Conservation (phyloP, 2,888 invertebrate genomes). For the Dryococelus australis region DNA sequence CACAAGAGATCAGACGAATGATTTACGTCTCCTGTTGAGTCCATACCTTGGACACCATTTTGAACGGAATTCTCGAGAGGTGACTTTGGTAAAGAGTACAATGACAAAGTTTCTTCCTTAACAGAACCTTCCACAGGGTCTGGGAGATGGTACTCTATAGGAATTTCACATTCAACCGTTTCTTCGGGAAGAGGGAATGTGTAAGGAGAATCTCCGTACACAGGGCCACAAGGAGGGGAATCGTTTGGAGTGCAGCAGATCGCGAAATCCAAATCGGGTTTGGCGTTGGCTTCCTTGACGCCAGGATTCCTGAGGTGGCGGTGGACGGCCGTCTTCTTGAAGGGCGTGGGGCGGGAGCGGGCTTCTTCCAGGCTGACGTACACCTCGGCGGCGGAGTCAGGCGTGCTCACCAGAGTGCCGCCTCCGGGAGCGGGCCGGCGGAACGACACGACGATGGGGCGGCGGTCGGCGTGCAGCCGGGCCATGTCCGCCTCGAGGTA, state of each 20-base stretch:
- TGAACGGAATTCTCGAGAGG: not conserved
- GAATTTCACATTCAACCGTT: no score
- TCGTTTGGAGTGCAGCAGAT: no score
- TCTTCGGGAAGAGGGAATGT: no score
- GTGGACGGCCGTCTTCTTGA: not conserved
- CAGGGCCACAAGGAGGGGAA: no score
- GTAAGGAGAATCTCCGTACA: no score
- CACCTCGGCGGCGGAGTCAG: slow-evolving; percentile 26
- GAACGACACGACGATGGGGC: slow-evolving; percentile 59
- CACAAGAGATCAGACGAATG: not conserved
- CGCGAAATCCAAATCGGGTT: no score
- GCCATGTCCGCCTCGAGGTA: slow-evolving; percentile 58
- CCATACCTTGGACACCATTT: not conserved
- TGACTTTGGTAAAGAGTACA: not conserved
- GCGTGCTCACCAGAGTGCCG: not conserved
- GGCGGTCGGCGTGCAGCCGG: slow-evolving; percentile 46
- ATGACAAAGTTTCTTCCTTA: not conserved
- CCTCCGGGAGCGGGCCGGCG: slow-evolving; percentile 41
- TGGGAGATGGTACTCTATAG: not conserved
- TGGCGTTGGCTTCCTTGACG: no score
- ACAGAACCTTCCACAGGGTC: not conserved
- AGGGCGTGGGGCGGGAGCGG: no score
- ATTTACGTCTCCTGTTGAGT: not conserved
- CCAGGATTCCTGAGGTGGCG: not conserved
- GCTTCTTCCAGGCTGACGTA: slow-evolving; percentile 32